Base-by-base conservation (phyloP, 2,888 invertebrate genomes). In the Lymantria monacha region DNA sequence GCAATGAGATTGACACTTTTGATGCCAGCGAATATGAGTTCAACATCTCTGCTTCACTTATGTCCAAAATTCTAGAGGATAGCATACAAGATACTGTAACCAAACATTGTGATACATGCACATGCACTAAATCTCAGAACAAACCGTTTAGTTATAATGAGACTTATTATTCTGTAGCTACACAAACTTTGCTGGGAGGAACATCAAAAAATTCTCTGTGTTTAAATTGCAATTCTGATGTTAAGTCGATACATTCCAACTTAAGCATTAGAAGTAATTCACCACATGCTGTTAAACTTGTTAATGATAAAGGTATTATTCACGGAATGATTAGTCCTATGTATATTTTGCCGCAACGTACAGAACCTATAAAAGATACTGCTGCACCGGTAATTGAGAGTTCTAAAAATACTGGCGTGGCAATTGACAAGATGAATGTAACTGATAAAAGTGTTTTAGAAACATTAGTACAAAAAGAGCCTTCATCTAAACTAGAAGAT, bases 1-100 rank as follows among this genome's bases (percentile, higher is more conserved):
- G 78, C 43, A 84, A 79, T 57, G 86, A 86, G 37, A 79, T 91
- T 47, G 92, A 92, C 14, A 92, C 93, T 49, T 91, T 89, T 54
- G 93, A 94, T 50, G 87, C 92, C 40, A 93, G 93, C 60, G 93
- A 93, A 74, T 93, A 93, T 47, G 93, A 93, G 60, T 94, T 95
- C 48, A 95, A 95, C 70, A 93, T 95, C 11, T 97, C 97, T 3
- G 97, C 97, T 22, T 96, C 97, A 9, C 95, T 97, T 47, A 96
- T 97, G 96, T 97, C 97, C 2, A 97, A 97, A 91, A 96, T 97
- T 57, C 91, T 98, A 31, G 96, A 97, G 83, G 97, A 97, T 72
- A 93, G 96, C 55, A 97, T 97, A 67, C 94, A 95, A 55, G 97
- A 97, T 61, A 94, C 95, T 49, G 93, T 95, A 47, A 93, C 95